These are phyloP conservation scores for Ictidomys tridecemlineatus DNA, from an alignment of 2,113 vertebrate genomes.

Conservation along the genomic window DNA sequence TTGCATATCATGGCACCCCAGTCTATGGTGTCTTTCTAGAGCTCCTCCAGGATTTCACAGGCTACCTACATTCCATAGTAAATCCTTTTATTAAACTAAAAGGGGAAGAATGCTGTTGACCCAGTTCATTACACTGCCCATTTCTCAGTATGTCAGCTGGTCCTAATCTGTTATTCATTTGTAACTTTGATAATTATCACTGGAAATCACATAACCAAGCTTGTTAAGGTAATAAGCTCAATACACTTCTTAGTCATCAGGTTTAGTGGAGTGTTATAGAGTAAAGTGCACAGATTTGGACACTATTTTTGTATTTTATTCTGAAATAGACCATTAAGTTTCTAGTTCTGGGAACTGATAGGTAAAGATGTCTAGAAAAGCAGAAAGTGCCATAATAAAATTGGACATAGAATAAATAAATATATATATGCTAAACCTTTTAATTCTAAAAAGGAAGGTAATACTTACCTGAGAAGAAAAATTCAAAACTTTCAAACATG, in stretches of 20 bases:
- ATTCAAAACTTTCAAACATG: neutral
- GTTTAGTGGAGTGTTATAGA: constrained; percentile 5
- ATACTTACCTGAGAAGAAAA: constrained; percentile 44
- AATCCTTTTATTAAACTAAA: neutral
- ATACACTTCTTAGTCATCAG: neutral
- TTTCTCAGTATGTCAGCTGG: neutral
- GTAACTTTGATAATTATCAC: neutral
- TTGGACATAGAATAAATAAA: neutral
- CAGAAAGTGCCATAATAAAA: constrained; percentile 33
- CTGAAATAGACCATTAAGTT: neutral
- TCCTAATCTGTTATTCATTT: constrained; percentile 26
- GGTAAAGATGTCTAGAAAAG: neutral
- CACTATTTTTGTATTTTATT: constrained; percentile 41
- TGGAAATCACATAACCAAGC: constrained; percentile 13
- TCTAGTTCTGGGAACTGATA: neutral
- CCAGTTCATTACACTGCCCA: neutral
- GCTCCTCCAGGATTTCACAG: neutral
- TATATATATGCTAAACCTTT: neutral
- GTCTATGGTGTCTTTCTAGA: neutral
- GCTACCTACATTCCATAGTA: neutral
- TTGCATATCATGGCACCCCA: neutral
- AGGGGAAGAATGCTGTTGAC: neutral
- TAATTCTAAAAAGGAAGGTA: neutral
- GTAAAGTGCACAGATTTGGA: neutral
- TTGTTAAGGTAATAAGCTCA: constrained; percentile 29